These are phyloP conservation scores for Sphyrna mokarran DNA, from an alignment of 2,113 vertebrate genomes.

Conservation along the genomic window DNA sequence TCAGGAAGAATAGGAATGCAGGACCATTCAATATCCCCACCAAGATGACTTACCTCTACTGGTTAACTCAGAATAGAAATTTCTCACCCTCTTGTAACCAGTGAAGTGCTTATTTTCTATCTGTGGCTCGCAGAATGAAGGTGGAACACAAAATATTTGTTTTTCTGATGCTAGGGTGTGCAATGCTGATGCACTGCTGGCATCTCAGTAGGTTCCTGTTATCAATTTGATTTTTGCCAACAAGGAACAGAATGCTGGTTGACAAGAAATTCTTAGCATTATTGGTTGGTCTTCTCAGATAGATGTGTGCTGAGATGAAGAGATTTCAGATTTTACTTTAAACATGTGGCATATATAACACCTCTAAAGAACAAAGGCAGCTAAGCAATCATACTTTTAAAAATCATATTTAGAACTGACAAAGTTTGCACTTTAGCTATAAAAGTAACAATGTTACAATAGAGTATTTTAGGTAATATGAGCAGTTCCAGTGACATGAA, in stretches of 20 bases:
- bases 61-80: background rate
- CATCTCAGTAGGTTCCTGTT: background rate
- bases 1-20: no score
- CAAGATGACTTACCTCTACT: no score
- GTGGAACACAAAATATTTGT: background rate
- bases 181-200: no score
- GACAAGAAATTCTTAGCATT: background rate
- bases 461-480: no score
- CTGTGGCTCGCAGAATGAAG: background rate
- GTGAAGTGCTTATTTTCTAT: background rate
- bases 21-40: no score
- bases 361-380: background rate
- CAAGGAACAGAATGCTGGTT: background rate
- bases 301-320: background rate
- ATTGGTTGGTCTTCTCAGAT: background rate
- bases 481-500: background rate
- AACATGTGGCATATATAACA: background rate
- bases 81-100: background rate
- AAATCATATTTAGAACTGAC: background rate
- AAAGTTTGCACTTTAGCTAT: background rate
- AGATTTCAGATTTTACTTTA: background rate
- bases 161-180: background rate
- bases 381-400: background rate
- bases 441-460: background rate
- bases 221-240: background rate